Percentiles rank a stretch among this genome's conserved stretches.
phyloP scores from a whole-genome alignment of 1,140 invertebrate species.

The Tetramorium simillimum region DNA sequence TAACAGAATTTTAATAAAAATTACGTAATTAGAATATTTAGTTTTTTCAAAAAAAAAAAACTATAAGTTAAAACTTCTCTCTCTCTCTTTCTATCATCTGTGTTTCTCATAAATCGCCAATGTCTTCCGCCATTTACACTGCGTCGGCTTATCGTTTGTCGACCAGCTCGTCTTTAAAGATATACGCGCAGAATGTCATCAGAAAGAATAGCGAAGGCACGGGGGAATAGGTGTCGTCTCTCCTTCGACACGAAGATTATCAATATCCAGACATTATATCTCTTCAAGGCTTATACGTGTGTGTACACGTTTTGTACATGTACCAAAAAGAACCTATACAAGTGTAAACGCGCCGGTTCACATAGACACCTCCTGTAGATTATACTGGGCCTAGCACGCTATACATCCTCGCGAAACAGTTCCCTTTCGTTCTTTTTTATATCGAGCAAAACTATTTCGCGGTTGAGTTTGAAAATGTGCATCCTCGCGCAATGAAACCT shows the following conservation, averaged over 20 bases:
- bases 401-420: not conserved
- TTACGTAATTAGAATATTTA: not conserved
- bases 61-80: not conserved
- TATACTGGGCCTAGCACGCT: slow-evolving; percentile 57
- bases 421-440: not conserved
- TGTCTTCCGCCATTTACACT: slow-evolving; percentile 67
- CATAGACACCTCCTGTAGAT: slow-evolving; percentile 68
- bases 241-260: slow-evolving; percentile 77
- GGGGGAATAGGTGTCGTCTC: slow-evolving; percentile 46
- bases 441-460: slow-evolving; percentile 52
- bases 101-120: slow-evolving; percentile 37
- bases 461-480: slow-evolving; percentile 41
- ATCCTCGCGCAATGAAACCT: slow-evolving; percentile 21
- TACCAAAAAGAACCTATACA: slow-evolving; percentile 70
- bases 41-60: slow-evolving; percentile 2
- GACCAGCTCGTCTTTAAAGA: slow-evolving; percentile 69
- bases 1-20: not conserved
- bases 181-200: slow-evolving; percentile 64
- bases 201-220: slow-evolving; percentile 23
- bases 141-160: slow-evolving; percentile 64
- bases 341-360: slow-evolving; percentile 69
- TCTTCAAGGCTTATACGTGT: slow-evolving; percentile 60
- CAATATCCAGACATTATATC: slow-evolving; percentile 79
- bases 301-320: slow-evolving; percentile 64
- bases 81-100: not conserved